phyloP scores from a whole-genome alignment of 2,888 invertebrate genomes.

The Leptopilina syphax region DNA sequence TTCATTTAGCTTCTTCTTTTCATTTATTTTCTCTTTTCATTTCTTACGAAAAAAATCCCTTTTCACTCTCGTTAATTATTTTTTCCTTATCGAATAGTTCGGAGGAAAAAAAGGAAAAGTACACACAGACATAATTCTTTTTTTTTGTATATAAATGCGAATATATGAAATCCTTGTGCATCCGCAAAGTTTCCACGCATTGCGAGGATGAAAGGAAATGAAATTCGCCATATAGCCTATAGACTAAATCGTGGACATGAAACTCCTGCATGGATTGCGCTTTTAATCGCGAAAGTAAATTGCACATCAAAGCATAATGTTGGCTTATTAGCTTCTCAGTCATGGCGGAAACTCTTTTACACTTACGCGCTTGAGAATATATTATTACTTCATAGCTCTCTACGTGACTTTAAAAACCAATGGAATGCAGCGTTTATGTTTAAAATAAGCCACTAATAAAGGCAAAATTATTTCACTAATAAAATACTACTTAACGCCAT shows the following conservation, averaged over 20 bases:
- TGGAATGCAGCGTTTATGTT: background rate
- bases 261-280: conserved; percentile 51
- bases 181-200: conserved; percentile 53
- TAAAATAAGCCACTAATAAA: conserved; percentile 8
- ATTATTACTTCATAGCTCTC: conserved; percentile 10
- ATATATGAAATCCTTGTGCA: background rate
- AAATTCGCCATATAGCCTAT: conserved; percentile 53
- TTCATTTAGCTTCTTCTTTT: no score
- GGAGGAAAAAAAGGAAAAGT: background rate
- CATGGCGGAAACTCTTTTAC: conserved; percentile 16
- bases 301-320: conserved; percentile 33
- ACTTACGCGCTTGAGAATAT: background rate
- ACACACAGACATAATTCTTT: background rate
- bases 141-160: no score
- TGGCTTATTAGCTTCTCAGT: conserved; percentile 26
- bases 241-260: conserved; percentile 43
- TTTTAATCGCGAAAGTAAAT: conserved; percentile 60
- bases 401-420: background rate
- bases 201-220: conserved; percentile 62
- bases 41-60: no score
- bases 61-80: no score
- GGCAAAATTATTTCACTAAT: background rate
- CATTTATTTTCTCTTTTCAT: no score
- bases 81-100: no score
- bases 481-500: background rate